Evolutionary conservation across 2,113 vertebrate genomes (phyloP).

Genomic region (Phrynosoma blainvillii): DNA sequence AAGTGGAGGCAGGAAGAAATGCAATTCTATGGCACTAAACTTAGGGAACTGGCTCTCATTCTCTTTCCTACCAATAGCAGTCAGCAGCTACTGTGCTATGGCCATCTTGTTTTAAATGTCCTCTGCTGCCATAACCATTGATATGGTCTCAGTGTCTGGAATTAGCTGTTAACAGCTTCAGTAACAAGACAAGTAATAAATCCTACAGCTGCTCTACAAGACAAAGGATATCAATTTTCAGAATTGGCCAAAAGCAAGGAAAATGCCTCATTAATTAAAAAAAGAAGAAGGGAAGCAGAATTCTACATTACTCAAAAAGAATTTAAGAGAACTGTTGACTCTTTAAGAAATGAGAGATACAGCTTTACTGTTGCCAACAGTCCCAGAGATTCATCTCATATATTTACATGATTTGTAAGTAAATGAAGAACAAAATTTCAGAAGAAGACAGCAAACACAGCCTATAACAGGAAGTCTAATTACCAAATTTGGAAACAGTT

Average conservation of each 20-base stretch:
- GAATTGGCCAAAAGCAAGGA: neutral
- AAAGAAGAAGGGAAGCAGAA: neutral
- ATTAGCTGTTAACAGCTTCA: neutral
- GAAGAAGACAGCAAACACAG: neutral
- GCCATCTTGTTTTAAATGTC: neutral
- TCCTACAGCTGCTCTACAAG: neutral
- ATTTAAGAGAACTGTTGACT: neutral
- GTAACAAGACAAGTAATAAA: neutral
- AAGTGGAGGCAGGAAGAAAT: neutral
- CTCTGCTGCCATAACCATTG: neutral
- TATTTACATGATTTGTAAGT: no score
- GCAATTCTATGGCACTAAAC: neutral
- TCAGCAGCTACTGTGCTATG: neutral
- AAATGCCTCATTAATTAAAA: neutral
- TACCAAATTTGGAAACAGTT: neutral
- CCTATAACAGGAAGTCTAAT: neutral
- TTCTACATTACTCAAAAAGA: neutral
- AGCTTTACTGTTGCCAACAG: neutral
- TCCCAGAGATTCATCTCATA: neutral
- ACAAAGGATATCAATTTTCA: neutral
- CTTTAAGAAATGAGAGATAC: neutral
- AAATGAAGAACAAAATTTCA: neutral
- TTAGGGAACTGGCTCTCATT: neutral
- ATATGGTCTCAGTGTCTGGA: neutral
- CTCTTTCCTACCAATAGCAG: neutral